A percentile compares a stretch with the other conserved stretches of the same genome.
phyloP scores from a whole-genome alignment of 1,140 invertebrate species.

The Antheraea mylitta region DNA sequence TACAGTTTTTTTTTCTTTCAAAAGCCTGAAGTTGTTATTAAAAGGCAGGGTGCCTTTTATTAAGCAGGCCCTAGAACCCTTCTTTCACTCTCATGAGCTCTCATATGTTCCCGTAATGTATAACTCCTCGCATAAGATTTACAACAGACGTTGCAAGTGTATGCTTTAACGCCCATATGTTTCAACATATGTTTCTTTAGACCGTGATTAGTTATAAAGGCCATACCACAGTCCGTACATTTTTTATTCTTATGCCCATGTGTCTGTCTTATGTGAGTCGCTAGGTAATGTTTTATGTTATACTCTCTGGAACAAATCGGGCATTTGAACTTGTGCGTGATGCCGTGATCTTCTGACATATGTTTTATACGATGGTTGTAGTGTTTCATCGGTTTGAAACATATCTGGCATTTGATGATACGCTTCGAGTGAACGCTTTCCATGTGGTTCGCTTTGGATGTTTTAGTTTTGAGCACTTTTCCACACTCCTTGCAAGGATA shows the following conservation, averaged over 20 bases:
- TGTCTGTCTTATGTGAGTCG: conserved; percentile 64
- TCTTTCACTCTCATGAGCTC: conserved; percentile 37
- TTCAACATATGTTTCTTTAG: conserved; percentile 66
- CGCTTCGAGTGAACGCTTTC: conserved; percentile 62
- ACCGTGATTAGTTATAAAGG: conserved; percentile 62
- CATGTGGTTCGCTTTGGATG: conserved; percentile 58
- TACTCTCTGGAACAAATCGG: conserved; percentile 52
- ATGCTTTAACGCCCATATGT: conserved; percentile 53
- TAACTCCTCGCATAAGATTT: conserved; percentile 58
- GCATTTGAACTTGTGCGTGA: conserved; percentile 64
- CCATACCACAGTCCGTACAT: conserved; percentile 59
- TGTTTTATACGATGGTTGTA: conserved; percentile 67
- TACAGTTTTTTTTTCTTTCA: too few relatives aligned
- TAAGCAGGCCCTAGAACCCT: not conserved
- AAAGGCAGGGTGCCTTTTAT: too few relatives aligned
- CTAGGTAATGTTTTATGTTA: conserved; percentile 66
- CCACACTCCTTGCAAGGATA: conserved; percentile 57
- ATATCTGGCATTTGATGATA: conserved; percentile 61
- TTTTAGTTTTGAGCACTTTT: conserved; percentile 61
- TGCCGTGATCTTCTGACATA: conserved; percentile 62
- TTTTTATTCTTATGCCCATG: conserved; percentile 67
- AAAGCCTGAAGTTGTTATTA: too few relatives aligned
- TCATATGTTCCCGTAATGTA: conserved; percentile 58
- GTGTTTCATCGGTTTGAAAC: conserved; percentile 66
- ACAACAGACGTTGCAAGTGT: conserved; percentile 43